Conservation (phyloP, 1,140 invertebrate species). For the Daktulosphaira vitifoliae region DNA sequence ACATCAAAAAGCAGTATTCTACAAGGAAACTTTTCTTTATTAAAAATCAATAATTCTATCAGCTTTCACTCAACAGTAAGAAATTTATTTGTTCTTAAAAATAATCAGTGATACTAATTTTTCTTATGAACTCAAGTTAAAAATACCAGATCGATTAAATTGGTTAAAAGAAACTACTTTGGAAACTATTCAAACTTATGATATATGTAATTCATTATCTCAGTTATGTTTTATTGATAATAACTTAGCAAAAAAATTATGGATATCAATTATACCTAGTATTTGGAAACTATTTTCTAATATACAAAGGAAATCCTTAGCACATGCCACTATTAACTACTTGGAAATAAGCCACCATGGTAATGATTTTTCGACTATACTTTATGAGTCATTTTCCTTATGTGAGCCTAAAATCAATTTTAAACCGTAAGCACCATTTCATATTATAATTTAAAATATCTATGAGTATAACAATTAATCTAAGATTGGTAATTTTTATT, state of each 20-base stretch:
- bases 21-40: slow-evolving; percentile 1
- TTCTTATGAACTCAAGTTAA: neutral
- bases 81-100: too few relatives aligned
- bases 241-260: slow-evolving; percentile 1
- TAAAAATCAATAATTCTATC: neutral
- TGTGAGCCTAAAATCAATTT: slow-evolving; percentile 14
- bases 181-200: neutral
- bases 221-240: slow-evolving; percentile 7
- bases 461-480: too few relatives aligned
- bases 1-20: neutral
- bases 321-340: neutral
- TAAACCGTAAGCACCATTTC: neutral
- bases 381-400: slow-evolving; percentile 21
- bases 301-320: neutral
- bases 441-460: too few relatives aligned
- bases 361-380: slow-evolving; percentile 16
- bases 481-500: neutral
- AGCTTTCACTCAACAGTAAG: too few relatives aligned
- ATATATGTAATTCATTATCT: neutral
- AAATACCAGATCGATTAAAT: neutral
- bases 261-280: neutral
- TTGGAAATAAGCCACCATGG: slow-evolving; percentile 2
- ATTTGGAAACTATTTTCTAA: slow-evolving; percentile 6
- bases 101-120: too few relatives aligned
- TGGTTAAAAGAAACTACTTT: neutral